phyloP scores from a whole-genome alignment of 2,113 vertebrate species.

The Sceloporus undulatus region DNA sequence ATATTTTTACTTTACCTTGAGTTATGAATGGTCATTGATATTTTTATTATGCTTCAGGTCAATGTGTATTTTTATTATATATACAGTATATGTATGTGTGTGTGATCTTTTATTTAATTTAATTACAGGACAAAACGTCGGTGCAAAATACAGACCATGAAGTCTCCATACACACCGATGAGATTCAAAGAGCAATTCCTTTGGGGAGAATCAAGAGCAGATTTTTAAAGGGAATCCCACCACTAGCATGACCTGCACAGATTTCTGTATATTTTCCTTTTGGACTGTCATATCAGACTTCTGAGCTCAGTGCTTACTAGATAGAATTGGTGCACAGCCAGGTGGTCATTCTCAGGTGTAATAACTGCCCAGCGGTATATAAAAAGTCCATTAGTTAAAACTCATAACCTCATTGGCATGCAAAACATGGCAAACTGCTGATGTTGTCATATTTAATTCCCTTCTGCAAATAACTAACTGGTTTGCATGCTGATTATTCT shows the following conservation, averaged over 20 bases:
- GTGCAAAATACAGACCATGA: too few relatives aligned
- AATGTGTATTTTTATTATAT: too few relatives aligned
- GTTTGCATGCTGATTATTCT: slow-evolving; percentile 1
- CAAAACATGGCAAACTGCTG: slow-evolving; percentile 44
- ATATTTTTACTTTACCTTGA: too few relatives aligned
- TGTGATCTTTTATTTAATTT: too few relatives aligned
- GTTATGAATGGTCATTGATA: too few relatives aligned
- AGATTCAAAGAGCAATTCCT: neutral
- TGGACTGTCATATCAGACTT: slow-evolving; percentile 4
- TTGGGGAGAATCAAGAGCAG: neutral
- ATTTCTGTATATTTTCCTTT: neutral
- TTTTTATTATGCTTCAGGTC: too few relatives aligned
- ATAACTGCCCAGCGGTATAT: slow-evolving; percentile 44
- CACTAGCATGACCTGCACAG: neutral
- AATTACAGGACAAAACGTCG: too few relatives aligned
- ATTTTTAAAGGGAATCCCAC: neutral
- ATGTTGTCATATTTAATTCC: slow-evolving; percentile 37
- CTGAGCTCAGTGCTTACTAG: slow-evolving; percentile 52
- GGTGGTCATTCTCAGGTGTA: slow-evolving; percentile 44
- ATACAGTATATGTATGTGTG: too few relatives aligned
- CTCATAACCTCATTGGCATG: slow-evolving; percentile 41
- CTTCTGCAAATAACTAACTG: slow-evolving; percentile 9
- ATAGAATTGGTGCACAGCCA: slow-evolving; percentile 47
- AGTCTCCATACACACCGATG: too few relatives aligned
- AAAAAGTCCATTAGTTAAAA: slow-evolving; percentile 58